A percentile compares a stretch with the other conserved stretches of the same genome.
These are phyloP conservation scores for Diachasma alloeum DNA, from an alignment of 1,140 invertebrate genomes.

Conservation along the genomic window DNA sequence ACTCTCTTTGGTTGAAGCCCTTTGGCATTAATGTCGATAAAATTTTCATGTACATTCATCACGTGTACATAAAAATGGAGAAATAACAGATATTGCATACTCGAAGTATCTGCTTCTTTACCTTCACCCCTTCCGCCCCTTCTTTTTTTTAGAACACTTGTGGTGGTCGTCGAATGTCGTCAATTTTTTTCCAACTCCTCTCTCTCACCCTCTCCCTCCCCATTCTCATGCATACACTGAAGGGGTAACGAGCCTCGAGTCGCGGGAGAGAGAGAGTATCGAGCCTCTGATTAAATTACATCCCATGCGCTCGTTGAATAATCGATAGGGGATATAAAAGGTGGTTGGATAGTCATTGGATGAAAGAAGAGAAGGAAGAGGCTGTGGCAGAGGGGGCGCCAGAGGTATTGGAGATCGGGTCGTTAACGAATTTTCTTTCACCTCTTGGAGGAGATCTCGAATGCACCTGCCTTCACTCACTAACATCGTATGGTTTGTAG, in stretches of 20 bases:
- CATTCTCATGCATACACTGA: neutral
- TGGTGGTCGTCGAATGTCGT: neutral
- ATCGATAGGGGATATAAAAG: constrained; percentile 35
- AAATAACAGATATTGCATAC: no score
- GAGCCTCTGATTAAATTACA: constrained; percentile 35
- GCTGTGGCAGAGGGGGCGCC: neutral
- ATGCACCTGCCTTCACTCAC: constrained; percentile 22
- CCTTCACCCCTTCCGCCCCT: neutral
- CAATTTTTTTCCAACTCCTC: neutral
- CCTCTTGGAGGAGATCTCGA: neutral
- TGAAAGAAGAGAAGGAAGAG: neutral
- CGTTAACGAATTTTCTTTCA: constrained; percentile 33
- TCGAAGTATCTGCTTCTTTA: no score
- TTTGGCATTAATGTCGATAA: neutral
- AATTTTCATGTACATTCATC: neutral
- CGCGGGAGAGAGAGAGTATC: constrained; percentile 25
- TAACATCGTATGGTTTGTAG: constrained; percentile 17
- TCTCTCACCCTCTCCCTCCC: neutral
- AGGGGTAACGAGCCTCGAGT: constrained; percentile 18
- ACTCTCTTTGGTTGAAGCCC: neutral
- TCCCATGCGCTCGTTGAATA: constrained; percentile 34
- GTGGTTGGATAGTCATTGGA: constrained; percentile 20
- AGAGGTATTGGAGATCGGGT: constrained; percentile 18
- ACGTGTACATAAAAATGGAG: neutral
- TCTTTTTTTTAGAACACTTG: neutral